Evolutionary conservation across 2,797 vertebrate species (phyloP).

Genomic region (Serranus cabrilla): DNA sequence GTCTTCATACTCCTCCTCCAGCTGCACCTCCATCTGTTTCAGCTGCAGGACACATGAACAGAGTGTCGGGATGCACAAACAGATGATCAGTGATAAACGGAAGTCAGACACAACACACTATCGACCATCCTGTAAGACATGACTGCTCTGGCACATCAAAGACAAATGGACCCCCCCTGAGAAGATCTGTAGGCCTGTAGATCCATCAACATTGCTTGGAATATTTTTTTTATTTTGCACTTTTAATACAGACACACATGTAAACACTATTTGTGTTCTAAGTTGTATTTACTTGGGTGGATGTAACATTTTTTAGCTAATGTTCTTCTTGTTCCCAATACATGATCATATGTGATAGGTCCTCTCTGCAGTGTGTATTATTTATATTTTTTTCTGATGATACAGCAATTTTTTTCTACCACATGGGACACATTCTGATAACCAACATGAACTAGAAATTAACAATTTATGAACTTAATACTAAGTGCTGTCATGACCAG

Average conservation of each 20-base stretch:
- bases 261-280: neutral
- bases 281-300: neutral
- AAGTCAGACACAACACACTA: constrained; percentile 56
- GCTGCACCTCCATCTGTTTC: constrained; percentile 97
- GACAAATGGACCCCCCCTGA: constrained; percentile 27
- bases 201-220: neutral
- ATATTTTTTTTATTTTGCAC: neutral
- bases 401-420: neutral
- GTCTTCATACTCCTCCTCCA: constrained; percentile 97
- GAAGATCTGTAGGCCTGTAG: constrained; percentile 11
- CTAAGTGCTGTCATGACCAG: too few species aligned
- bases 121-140: constrained; percentile 48
- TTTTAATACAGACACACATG: neutral
- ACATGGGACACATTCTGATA: neutral
- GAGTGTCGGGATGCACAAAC: constrained; percentile 53
- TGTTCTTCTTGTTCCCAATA: neutral
- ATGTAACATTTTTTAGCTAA: neutral
- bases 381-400: neutral
- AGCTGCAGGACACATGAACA: constrained; percentile 83
- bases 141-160: constrained; percentile 50
- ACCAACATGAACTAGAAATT: constrained; percentile 16
- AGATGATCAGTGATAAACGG: constrained; percentile 58
- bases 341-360: neutral
- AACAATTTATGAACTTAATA: neutral
- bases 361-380: neutral